Base-by-base conservation (phyloP, 2,888 invertebrate species). In the Ochropacha duplaris region DNA sequence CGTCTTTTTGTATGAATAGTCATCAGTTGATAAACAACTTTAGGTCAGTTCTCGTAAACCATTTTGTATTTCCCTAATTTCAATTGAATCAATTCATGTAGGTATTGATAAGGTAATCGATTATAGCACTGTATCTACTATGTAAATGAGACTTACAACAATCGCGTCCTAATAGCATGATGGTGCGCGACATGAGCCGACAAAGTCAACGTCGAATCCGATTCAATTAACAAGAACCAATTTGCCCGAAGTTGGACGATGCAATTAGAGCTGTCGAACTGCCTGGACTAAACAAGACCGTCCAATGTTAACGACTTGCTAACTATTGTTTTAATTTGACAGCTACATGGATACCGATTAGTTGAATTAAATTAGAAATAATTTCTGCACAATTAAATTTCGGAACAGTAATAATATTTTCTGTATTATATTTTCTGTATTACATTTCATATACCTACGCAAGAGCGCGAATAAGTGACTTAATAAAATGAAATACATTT, bases 181-280 rank as follows among this genome's bases (percentile, higher is more conserved):
- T 75, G 67, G 69, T 50, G 63, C 57, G 59, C 69, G 72, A 73
- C 71, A 69, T 66, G 62, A 72, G 63, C 71, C 59, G 67, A 62
- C 69, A 66, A 75, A 76, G 78, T 79, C 76, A 71, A 76, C 76
- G 76, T 75, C 72, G 81, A 81, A 81, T 80, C 74, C 76, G 77
- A 87, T 87, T 86, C 87, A 87, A 90, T 90, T 89, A 90, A 85
- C 86, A 76, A 78, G 83, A 79, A 85, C 79, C 88, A 86, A 88
- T 87, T 87, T 82, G 74, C 69, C 62, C 73, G 76, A 81, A 84
- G 82, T 86, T 81, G 74, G 79, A 72, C 81, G 79, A 81, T 81
- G 86, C 87, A 87, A 88, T 89, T 87, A 88, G 81, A 75, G 67
- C 72, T 71, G 72, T 68, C 68, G 57, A 49, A 55, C 59, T 68